Evolutionary conservation across 2,113 vertebrate genomes (phyloP), one percentile per base, ranked within the genome.

Genomic region (Centropus bengalensis): DNA sequence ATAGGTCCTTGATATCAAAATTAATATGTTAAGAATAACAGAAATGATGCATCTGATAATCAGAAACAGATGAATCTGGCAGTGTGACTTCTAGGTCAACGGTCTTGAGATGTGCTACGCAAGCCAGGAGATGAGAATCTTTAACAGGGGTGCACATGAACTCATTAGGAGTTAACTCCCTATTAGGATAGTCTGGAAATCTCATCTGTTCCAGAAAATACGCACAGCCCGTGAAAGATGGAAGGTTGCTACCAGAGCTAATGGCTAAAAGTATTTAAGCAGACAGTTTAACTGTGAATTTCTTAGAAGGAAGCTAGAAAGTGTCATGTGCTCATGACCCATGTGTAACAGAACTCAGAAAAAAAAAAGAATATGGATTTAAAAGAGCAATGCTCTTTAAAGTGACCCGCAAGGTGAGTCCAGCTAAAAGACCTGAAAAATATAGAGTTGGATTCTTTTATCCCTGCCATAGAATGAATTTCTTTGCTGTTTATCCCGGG

Each of bases 21-120:
- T 54, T 78, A 79, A 64, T 66, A 54, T 45, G 47, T 78, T 52
- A 69, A 51, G 24, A 70, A 54, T 73, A 86, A 69, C 38, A 74
- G 56, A 85, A 81, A n/a, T 1, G 6, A 52, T 55, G 49, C 18
- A 1, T 38, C 49, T 1, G 2, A 54, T 77, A 86, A 81, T 76
- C 54, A 68, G 60, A 92, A 94, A 86, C 82, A 94, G 82, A 92
- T 82, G 67, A 78, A 49, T 63, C 56, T 79, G 52, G 14, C 24
- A 36, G 28, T 74, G 24, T 44, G 51, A 47, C 89, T 92, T 89
- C 82, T 79, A 79, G 71, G 62, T 89, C 90, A 91, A 67, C 51
- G 71, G 30, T 54, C 56, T n/a, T 59, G 58, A 77, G 70, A 81
- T 68, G 19, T 47, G 36, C 66, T 68, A 40, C 14, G 40, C 54